Percentiles rank a stretch among this genome's conserved stretches.
Evolutionary conservation across 1,140 invertebrate genomes (phyloP).

Genomic region (Goniozus legneri): DNA sequence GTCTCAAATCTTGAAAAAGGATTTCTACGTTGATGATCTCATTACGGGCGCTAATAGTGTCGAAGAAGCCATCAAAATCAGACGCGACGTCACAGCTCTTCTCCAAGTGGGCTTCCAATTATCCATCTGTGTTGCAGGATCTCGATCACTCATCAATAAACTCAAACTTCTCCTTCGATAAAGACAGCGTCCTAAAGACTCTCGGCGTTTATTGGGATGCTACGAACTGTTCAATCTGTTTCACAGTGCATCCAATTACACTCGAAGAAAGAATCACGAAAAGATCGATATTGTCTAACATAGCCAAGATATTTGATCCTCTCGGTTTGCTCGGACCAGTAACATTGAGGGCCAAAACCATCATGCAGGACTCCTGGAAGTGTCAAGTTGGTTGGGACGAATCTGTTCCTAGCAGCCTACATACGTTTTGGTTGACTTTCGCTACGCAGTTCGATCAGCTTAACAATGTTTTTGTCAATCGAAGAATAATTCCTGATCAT

Average conservation of each 20-base stretch:
- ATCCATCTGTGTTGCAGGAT: conserved; percentile 17
- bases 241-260: neutral
- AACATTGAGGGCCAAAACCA: neutral
- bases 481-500: neutral
- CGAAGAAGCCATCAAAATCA: conserved; percentile 6
- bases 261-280: conserved; percentile 15
- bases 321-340: conserved; percentile 33
- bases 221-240: neutral
- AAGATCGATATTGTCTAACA: conserved; percentile 26
- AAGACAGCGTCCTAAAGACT: conserved; percentile 11
- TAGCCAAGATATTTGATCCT: conserved; percentile 34
- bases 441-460: neutral
- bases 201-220: conserved; percentile 4
- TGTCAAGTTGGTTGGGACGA: conserved; percentile 5
- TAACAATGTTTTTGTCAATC: neutral
- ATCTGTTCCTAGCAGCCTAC: neutral
- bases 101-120: conserved; percentile 32
- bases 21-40: conserved; percentile 38
- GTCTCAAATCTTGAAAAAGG: conserved; percentile 2
- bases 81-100: conserved; percentile 18
- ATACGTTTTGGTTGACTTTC: neutral
- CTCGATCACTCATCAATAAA: conserved; percentile 7
- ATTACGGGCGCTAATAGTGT: conserved; percentile 19
- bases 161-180: conserved; percentile 8
- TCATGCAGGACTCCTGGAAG: conserved; percentile 6